phyloP scores from a whole-genome alignment of 30 jellyfish, hydroid and myxozoan species.

The Aurelia sp. region DNA sequence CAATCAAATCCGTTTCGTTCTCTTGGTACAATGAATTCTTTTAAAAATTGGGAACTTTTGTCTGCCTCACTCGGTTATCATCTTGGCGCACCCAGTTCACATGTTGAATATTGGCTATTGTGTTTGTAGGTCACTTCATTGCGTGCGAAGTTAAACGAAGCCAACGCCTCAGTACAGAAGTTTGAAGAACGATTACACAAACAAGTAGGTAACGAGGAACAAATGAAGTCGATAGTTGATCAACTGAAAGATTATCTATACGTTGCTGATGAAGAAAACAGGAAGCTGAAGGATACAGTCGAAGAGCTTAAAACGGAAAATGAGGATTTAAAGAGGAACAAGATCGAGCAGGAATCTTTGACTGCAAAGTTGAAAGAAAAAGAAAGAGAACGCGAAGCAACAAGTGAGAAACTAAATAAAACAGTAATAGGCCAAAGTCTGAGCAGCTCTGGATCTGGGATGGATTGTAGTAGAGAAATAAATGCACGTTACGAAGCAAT shows the following conservation, averaged over 20 bases:
- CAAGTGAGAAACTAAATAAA: background rate
- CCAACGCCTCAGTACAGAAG: constrained; percentile 1
- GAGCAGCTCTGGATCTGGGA: background rate
- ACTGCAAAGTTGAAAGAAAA: constrained; percentile 1
- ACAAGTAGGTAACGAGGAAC: constrained; percentile 20
- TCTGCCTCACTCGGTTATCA: too few species aligned
- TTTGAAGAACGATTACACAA: constrained; percentile 23
- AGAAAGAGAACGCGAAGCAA: background rate
- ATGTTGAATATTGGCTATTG: background rate
- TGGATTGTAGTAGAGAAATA: background rate
- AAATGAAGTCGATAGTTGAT: constrained; percentile 5
- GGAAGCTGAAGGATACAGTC: background rate
- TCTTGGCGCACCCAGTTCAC: background rate
- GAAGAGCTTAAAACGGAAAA: constrained; percentile 1
- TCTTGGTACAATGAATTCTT: too few species aligned
- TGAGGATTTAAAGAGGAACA: background rate
- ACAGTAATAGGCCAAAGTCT: background rate
- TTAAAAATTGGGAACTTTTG: too few species aligned
- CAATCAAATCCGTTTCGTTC: too few species aligned
- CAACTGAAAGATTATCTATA: constrained; percentile 21
- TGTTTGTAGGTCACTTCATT: constrained; percentile 7
- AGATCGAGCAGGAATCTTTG: background rate
- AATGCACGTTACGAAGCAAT: background rate
- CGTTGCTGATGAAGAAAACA: constrained; percentile 24
- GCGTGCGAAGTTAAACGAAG: constrained; percentile 36